A percentile compares a stretch with the other conserved stretches of the same genome.
Conservation (phyloP, 2,113 vertebrate species). For the Chionomys nivalis region DNA sequence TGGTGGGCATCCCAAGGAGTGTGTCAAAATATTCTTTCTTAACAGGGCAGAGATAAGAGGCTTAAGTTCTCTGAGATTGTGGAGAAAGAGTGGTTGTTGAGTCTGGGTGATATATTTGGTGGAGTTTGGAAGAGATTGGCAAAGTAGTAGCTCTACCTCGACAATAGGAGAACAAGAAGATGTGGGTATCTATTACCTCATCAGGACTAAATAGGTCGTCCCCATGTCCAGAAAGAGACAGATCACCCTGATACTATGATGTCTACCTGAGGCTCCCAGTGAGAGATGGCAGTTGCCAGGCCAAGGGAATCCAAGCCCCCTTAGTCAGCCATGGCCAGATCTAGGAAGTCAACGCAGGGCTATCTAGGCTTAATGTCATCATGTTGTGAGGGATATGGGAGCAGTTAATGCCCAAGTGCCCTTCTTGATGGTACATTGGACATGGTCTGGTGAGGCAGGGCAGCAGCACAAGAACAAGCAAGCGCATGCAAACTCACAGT, state of each 20-base stretch:
- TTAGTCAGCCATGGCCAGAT: not conserved
- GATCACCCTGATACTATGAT: not conserved
- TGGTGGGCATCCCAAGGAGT: no score
- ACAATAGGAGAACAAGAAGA: not conserved
- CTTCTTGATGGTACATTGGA: not conserved
- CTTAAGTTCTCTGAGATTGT: not conserved
- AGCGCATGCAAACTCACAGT: no score
- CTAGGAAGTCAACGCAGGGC: not conserved
- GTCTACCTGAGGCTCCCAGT: not conserved
- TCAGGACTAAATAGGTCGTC: not conserved
- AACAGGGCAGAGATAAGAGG: not conserved
- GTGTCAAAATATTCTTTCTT: not conserved
- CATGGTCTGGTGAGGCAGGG: not conserved
- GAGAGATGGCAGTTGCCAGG: not conserved
- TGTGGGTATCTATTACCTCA: not conserved
- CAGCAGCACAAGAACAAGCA: no score
- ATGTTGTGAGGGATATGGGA: not conserved
- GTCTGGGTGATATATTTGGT: not conserved
- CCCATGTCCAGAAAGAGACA: not conserved
- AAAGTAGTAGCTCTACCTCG: not conserved
- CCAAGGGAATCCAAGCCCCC: not conserved
- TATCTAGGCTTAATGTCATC: not conserved
- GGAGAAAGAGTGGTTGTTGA: not conserved
- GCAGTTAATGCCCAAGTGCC: not conserved
- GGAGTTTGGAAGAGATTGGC: not conserved